phyloP scores from a whole-genome alignment of 2,888 invertebrate species.

The Drosophila incognita region DNA sequence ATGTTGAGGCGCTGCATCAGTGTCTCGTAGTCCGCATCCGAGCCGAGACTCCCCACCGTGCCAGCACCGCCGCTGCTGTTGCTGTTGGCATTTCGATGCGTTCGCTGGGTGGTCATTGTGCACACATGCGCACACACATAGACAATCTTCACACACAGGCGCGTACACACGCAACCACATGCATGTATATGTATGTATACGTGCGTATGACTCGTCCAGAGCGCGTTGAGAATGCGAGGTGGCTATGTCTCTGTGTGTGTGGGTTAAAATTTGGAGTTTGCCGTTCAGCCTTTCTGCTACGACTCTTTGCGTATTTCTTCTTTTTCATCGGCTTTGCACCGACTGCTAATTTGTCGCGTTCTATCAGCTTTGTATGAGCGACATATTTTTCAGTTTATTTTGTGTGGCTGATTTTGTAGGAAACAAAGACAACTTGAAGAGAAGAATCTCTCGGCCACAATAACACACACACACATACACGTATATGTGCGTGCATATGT shows the following conservation, averaged over 20 bases:
- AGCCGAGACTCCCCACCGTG: slow-evolving; percentile 26
- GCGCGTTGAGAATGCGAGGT: slow-evolving; percentile 31
- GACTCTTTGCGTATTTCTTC: neutral
- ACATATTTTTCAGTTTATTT: slow-evolving; percentile 38
- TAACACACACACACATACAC: slow-evolving; percentile 39
- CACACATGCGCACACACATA: slow-evolving; percentile 28
- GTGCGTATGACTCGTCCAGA: slow-evolving; percentile 27
- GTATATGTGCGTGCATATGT: slow-evolving; percentile 7
- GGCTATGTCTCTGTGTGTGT: neutral
- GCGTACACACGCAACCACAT: slow-evolving; percentile 12
- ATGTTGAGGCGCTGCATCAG: slow-evolving; percentile 83
- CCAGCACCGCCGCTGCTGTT: slow-evolving; percentile 11
- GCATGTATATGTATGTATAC: slow-evolving; percentile 4
- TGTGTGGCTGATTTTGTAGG: slow-evolving; percentile 28
- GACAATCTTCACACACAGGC: slow-evolving; percentile 5
- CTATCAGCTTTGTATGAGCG: slow-evolving; percentile 36
- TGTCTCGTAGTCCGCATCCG: slow-evolving; percentile 77
- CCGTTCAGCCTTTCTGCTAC: slow-evolving; percentile 11
- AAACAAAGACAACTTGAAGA: slow-evolving; percentile 50
- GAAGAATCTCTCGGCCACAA: slow-evolving; percentile 52
- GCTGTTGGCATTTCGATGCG: slow-evolving; percentile 66
- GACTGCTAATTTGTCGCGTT: slow-evolving; percentile 8
- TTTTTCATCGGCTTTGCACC: slow-evolving; percentile 9
- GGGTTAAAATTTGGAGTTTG: slow-evolving; percentile 10
- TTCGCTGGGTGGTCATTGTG: slow-evolving; percentile 72